These are phyloP conservation scores for Thymallus thymallus DNA, from an alignment of 2,113 vertebrate genomes.

Conservation along the genomic window DNA sequence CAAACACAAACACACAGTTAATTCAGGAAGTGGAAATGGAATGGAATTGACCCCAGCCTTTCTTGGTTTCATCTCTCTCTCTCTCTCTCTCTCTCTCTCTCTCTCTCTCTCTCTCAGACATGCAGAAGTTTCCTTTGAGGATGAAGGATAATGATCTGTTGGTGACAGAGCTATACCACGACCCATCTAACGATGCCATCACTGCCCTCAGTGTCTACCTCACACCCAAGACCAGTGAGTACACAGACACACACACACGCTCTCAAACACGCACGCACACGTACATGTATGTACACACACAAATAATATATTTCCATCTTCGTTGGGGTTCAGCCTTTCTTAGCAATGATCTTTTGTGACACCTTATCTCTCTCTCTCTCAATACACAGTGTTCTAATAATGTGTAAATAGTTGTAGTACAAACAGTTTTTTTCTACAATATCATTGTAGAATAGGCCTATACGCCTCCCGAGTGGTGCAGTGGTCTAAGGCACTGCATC, in stretches of 20 bases:
- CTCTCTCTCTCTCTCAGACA: slow-evolving; percentile 73
- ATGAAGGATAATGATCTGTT: slow-evolving; percentile 98
- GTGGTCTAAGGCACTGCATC: too few relatives aligned
- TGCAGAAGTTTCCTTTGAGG: slow-evolving; percentile 96
- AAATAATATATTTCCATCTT: too few relatives aligned
- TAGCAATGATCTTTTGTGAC: too few relatives aligned
- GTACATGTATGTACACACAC: neutral
- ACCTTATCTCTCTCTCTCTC: neutral
- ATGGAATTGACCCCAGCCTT: neutral
- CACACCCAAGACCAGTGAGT: slow-evolving; percentile 96
- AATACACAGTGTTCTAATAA: neutral
- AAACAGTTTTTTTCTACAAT: too few relatives aligned
- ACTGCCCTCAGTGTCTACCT: slow-evolving; percentile 97
- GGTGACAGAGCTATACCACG: slow-evolving; percentile 94
- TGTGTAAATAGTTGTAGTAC: too few relatives aligned
- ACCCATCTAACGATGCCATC: slow-evolving; percentile 95
- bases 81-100: neutral
- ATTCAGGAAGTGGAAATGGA: too few relatives aligned
- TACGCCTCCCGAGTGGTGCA: too few relatives aligned
- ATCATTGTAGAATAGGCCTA: too few relatives aligned
- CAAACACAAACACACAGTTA: slow-evolving; percentile 33
- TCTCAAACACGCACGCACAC: neutral
- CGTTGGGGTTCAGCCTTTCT: too few relatives aligned
- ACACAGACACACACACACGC: neutral
- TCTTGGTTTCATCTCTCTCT: neutral